Percentiles rank a stretch among this genome's conserved stretches.
Conservation (phyloP, 2,797 vertebrate genomes). For the Lycodopsis pacificus region DNA sequence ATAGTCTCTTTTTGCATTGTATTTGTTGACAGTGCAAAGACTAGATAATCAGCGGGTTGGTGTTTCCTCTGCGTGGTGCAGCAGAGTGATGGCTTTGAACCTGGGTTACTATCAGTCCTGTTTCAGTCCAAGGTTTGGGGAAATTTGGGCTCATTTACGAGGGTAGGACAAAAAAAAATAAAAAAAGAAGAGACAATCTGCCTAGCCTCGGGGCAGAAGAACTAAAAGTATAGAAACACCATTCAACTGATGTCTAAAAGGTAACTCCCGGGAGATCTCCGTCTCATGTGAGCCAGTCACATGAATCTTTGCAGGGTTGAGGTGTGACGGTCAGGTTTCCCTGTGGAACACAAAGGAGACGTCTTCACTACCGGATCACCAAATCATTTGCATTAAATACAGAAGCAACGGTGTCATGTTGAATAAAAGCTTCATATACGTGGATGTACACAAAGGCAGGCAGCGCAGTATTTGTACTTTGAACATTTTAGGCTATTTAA, state of each 20-base stretch:
- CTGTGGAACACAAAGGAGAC: slow-evolving; percentile 57
- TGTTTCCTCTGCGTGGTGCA: slow-evolving; percentile 76
- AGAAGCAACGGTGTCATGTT: background rate
- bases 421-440: background rate
- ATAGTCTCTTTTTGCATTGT: slow-evolving; percentile 83
- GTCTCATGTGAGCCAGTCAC: slow-evolving; percentile 95
- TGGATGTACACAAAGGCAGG: background rate
- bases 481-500: background rate
- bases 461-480: background rate
- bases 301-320: slow-evolving; percentile 89
- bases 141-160: slow-evolving; percentile 68
- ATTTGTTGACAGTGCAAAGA: slow-evolving; percentile 86
- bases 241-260: slow-evolving; percentile 97
- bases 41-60: slow-evolving; percentile 81
- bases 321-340: slow-evolving; percentile 87
- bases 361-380: background rate
- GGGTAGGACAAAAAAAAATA: slow-evolving; percentile 25
- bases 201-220: slow-evolving; percentile 82
- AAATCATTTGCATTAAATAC: background rate
- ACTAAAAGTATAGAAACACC: slow-evolving; percentile 92
- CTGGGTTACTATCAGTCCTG: slow-evolving; percentile 82
- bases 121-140: slow-evolving; percentile 81
- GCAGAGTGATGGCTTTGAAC: slow-evolving; percentile 89
- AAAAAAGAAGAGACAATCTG: slow-evolving; percentile 76
- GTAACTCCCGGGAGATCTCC: slow-evolving; percentile 85